A percentile compares a stretch with the other conserved stretches of the same genome.
Evolutionary conservation across 2,113 vertebrate species (phyloP).

Genomic region (Gracilinanus agilis): DNA sequence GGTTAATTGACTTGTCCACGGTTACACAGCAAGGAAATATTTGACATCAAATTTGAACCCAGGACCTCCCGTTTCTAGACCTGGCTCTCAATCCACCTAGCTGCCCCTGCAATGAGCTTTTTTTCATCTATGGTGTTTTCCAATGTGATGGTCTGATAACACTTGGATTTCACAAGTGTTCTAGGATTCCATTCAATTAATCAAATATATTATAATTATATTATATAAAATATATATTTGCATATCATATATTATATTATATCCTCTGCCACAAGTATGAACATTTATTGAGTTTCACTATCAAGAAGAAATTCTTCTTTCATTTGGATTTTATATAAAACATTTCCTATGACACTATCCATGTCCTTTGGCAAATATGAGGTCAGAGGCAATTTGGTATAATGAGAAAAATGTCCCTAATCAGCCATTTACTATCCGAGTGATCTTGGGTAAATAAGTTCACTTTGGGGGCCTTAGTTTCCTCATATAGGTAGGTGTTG

Average conservation of each 20-base stretch:
- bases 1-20: no score
- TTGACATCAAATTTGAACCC: no score
- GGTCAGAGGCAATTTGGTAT: not conserved
- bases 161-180: not conserved
- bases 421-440: not conserved
- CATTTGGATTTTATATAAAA: not conserved
- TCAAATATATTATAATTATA: no score
- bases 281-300: not conserved
- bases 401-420: not conserved
- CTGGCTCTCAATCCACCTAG: no score
- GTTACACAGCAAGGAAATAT: no score
- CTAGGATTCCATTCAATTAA: not conserved
- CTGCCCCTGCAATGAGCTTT: not conserved
- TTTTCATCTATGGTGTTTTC: not conserved
- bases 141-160: not conserved
- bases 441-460: not conserved
- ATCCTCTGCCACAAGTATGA: not conserved
- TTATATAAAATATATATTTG: no score
- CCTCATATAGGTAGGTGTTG: not conserved
- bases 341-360: not conserved
- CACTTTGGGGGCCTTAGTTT: not conserved
- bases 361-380: not conserved
- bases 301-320: not conserved
- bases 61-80: no score
- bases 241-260: no score